Evolutionary conservation across 2,888 invertebrate species (phyloP).

Genomic region (Cosmia pyralina): DNA sequence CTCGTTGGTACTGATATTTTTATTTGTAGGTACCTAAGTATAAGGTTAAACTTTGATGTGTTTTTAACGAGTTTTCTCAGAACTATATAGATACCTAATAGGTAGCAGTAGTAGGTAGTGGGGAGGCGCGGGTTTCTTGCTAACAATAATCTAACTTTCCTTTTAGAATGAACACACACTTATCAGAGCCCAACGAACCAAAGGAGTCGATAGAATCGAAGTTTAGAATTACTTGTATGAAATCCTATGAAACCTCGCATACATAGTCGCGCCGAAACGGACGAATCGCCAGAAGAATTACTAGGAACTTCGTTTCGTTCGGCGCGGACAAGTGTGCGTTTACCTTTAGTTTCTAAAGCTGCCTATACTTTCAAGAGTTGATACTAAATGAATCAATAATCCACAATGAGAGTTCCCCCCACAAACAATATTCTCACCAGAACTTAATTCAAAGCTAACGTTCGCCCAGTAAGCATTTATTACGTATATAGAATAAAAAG

Average conservation of each 20-base stretch:
- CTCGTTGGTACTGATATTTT: background rate
- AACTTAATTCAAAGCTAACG: slow-evolving; percentile 63
- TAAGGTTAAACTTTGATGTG: background rate
- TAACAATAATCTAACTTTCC: background rate
- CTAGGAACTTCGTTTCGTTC: no score
- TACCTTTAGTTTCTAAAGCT: slow-evolving; percentile 7
- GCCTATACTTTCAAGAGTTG: background rate
- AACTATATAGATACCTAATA: background rate
- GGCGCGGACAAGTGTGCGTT: no score
- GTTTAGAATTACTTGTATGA: no score
- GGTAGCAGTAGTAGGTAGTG: background rate
- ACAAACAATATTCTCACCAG: slow-evolving; percentile 42
- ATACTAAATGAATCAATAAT: background rate
- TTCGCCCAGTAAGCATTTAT: slow-evolving; percentile 68
- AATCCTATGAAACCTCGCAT: no score
- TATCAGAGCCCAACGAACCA: no score
- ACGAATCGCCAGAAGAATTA: no score
- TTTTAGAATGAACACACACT: no score
- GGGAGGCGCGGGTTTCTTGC: background rate
- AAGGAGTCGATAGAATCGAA: no score
- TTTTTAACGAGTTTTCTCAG: slow-evolving; percentile 16
- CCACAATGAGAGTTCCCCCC: slow-evolving; percentile 25
- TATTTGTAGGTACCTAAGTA: background rate
- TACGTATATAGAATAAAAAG: slow-evolving; percentile 72
- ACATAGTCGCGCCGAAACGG: no score